Conservation (phyloP, 2,113 vertebrate genomes). For the Puffinus mauretanicus region DNA sequence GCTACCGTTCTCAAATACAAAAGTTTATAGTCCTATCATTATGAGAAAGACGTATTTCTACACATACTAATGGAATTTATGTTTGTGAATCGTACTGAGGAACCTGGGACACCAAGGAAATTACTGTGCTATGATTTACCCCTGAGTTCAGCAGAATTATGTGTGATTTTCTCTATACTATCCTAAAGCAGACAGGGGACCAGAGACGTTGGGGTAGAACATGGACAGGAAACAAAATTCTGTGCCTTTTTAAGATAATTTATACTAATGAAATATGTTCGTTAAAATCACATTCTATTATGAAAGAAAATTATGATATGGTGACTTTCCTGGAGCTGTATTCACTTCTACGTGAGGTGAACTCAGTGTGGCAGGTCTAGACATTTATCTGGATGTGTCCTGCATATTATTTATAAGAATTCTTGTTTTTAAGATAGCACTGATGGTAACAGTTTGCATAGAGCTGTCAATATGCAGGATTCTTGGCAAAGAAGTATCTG, state of each 20-base stretch:
- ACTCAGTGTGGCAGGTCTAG: neutral
- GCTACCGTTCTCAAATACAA: neutral
- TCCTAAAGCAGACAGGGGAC: neutral
- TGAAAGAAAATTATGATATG: fast-evolving
- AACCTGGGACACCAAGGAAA: neutral
- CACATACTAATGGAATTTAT: slow-evolving; percentile 54
- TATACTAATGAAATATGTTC: neutral
- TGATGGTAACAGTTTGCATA: neutral
- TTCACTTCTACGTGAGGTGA: neutral
- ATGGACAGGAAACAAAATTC: neutral
- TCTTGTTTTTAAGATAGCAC: neutral
- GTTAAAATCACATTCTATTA: neutral
- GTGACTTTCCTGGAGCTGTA: neutral
- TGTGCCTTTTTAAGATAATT: neutral
- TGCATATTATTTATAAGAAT: neutral
- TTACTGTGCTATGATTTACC: neutral
- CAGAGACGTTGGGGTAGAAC: neutral
- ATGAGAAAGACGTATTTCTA: slow-evolving; percentile 38
- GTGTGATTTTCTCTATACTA: neutral
- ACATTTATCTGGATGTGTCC: neutral
- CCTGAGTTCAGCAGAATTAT: slow-evolving; percentile 23
- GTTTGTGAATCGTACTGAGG: slow-evolving; percentile 45
- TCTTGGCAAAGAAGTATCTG: neutral
- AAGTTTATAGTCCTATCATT: slow-evolving; percentile 54
- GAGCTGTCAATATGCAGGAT: neutral